These are phyloP conservation scores for Protobothrops mucrosquamatus DNA, from an alignment of 2,113 vertebrate species.

Conservation along the genomic window DNA sequence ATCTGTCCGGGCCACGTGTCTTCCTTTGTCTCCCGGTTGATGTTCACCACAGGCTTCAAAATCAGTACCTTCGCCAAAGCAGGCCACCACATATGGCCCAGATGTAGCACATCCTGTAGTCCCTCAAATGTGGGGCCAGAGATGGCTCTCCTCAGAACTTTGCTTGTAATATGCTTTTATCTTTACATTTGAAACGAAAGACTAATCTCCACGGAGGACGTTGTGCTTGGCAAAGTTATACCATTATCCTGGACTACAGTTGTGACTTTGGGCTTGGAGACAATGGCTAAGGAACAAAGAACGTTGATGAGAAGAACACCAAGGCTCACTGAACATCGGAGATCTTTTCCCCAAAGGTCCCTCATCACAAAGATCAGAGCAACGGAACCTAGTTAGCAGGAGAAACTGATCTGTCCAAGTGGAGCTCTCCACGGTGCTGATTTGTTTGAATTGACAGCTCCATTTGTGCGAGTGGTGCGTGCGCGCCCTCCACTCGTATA, in stretches of 20 bases:
- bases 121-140: not conserved
- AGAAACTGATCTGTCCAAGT: not conserved
- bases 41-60: not conserved
- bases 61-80: not conserved
- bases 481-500: accelerated
- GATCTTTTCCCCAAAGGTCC: not conserved
- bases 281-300: not conserved
- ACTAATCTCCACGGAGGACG: not conserved
- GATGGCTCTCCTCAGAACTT: not conserved
- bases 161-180: not conserved
- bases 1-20: not conserved
- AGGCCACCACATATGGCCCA: no score
- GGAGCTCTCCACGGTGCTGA: not conserved
- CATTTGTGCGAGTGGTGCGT: no score
- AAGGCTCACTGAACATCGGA: not conserved
- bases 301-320: not conserved
- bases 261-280: not conserved
- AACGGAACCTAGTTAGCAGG: not conserved
- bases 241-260: not conserved
- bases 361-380: not conserved
- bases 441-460: not conserved
- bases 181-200: not conserved
- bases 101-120: not conserved
- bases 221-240: not conserved
- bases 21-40: not conserved